Percentiles rank a stretch among this genome's conserved stretches.
These are phyloP conservation scores for Scaptomyza montana DNA, from an alignment of 1,140 invertebrate genomes.

Conservation along the genomic window DNA sequence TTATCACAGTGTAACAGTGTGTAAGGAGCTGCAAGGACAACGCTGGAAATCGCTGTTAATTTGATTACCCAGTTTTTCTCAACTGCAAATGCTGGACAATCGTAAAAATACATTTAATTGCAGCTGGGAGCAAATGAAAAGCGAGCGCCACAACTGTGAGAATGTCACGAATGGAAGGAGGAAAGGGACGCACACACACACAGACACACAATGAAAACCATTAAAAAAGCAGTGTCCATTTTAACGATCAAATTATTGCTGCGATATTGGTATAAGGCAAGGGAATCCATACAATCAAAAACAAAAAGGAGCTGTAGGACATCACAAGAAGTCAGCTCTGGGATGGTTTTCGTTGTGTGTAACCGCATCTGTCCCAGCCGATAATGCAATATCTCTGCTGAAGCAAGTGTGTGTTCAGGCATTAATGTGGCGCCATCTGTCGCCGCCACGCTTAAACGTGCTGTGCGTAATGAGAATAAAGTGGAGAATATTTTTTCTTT, in stretches of 20 bases:
- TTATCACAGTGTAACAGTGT: conserved; percentile 47
- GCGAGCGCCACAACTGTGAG: conserved; percentile 20
- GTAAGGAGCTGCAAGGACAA: conserved; percentile 14
- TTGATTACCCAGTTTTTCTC: conserved; percentile 56
- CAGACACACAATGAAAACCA: conserved; percentile 43
- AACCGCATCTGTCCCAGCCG: conserved; percentile 41
- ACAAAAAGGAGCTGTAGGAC: conserved; percentile 15
- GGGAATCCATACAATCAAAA: conserved; percentile 3
- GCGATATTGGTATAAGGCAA: conserved; percentile 47
- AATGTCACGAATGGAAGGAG: conserved; percentile 4
- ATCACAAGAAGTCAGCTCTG: conserved; percentile 27
- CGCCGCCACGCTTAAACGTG: conserved; percentile 41
- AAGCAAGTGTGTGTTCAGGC: conserved; percentile 13
- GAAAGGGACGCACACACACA: neutral
- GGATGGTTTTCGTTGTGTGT: conserved; percentile 2
- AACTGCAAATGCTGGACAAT: conserved; percentile 69
- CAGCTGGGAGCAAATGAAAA: conserved; percentile 54
- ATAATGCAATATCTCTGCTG: conserved; percentile 47
- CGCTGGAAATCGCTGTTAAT: conserved; percentile 56
- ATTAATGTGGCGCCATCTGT: conserved; percentile 71
- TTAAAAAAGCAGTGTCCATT: conserved; percentile 68
- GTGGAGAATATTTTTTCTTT: no score
- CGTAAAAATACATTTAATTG: conserved; percentile 80
- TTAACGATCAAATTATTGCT: conserved; percentile 80
- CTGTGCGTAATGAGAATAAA: conserved; percentile 47